Base-by-base conservation (phyloP, 2,888 invertebrate species). In the Heliothis peltigera region DNA sequence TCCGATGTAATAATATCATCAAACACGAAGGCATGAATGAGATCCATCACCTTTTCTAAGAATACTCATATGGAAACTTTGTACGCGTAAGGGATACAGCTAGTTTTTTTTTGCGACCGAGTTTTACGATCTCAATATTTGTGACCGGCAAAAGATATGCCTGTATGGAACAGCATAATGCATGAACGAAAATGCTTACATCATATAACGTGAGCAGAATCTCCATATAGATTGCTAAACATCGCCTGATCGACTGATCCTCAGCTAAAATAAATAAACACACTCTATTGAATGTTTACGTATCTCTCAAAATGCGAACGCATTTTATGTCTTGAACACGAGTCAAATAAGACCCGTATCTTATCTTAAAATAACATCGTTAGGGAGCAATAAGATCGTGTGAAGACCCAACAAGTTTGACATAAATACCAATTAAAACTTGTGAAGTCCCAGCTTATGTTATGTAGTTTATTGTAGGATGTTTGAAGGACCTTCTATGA, bases 21-120 rank as follows among this genome's bases (percentile, higher is more conserved):
- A 74, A 75, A 76, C 57, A 64, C 60, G 61, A 35, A 64, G 57
- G 71, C 66, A 73, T 79, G 70, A 75, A 75, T 77, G 69, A 71
- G 68, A 76, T 77, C 70, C 64, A 80, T 76, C 74, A 79, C 70
- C 61, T 77, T 75, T 82, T 69, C 72, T 67, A 75, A 79, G 77
- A 79, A 83, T 80, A 81, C 80, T 77, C 76, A 79, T 76, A 76
- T 74, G 75, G 78, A 81, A 80, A 83, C 75, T 79, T 80, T 80
- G 81, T 78, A 78, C 70, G 80, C 82, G 83, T 84, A 86, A 84
- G 80, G 88, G 84, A 89, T 86, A 85, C 82, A 83, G 68, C 72
- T 65, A 68, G 81, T 84, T 88, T 87, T 84, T 88, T 87, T 88
- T 88, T 82, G 82, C 70, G 83, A 74, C 70, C 75, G 73, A 76